Evolutionary conservation across 2,888 invertebrate genomes (phyloP).

Genomic region (Furcula furcula): DNA sequence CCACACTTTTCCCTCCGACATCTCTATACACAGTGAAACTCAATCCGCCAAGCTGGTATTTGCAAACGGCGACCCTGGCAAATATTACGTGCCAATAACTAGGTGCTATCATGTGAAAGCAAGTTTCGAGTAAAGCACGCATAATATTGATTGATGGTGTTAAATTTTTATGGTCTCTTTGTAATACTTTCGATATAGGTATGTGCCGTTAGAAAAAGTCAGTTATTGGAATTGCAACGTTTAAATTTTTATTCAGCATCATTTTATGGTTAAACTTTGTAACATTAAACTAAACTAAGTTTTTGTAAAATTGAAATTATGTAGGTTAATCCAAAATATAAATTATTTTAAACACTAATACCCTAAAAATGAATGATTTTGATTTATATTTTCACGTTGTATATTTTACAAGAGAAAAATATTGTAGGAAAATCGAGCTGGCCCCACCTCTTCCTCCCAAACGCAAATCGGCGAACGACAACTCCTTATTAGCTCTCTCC

Average conservation of each 20-base stretch:
- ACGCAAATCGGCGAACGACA: slow-evolving; percentile 81
- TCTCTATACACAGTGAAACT: neutral
- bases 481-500: slow-evolving; percentile 79
- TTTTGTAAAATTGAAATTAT: neutral
- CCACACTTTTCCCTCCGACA: neutral
- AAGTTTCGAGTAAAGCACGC: slow-evolving; percentile 7
- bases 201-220: slow-evolving; percentile 10
- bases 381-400: too few species aligned
- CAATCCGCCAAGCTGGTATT: neutral
- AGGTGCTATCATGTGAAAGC: slow-evolving; percentile 27
- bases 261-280: neutral
- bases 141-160: slow-evolving; percentile 23
- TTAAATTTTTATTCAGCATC: slow-evolving; percentile 3
- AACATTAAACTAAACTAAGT: neutral
- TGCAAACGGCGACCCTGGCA: slow-evolving; percentile 5
- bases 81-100: slow-evolving; percentile 7
- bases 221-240: neutral
- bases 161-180: slow-evolving; percentile 22
- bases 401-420: slow-evolving; percentile 36
- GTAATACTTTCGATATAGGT: slow-evolving; percentile 24
- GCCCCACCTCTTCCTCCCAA: slow-evolving; percentile 92
- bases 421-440: slow-evolving; percentile 83
- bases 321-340: neutral
- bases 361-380: neutral
- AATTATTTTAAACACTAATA: neutral